Base-by-base conservation (phyloP, 2,888 invertebrate species). In the Caenorhabditis sp. region DNA sequence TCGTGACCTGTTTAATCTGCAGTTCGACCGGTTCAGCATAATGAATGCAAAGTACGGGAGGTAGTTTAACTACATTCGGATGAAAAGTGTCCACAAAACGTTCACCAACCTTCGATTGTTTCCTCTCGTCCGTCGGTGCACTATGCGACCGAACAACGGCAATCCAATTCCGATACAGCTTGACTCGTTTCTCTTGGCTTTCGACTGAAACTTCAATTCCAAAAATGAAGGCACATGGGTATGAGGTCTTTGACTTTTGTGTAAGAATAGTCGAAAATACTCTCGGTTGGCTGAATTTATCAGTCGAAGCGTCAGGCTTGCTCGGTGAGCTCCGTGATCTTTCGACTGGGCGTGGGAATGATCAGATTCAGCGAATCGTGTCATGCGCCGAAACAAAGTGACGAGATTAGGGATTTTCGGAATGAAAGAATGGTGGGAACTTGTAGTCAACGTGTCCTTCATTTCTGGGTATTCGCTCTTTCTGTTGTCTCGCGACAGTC, bases 131-230 rank as follows among this genome's bases (percentile, higher is more conserved):
- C 17, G 22, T n/a, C 48, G 66, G 70, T 24, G 70, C 70, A 61
- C 70, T 70, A 9, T 37, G 59, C 35, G 59, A 53, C 13, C 70
- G 35, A 8, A 43, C 53, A 8, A 39, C 56, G 24, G 22, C 59
- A 43, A 70, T 41, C 59, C 59, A 70, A 24, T 58, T 24, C 20
- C 70, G 70, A 70, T 70, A 70, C 70, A 70, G 70, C 37, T 70
- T 70, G 70, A 53, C 53, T 27, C 30, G 9, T 7, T 30, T 30
- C 30, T 15, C 7, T 6, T 45, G 5, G 17, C 11, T 9, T 20
- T 45, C 20, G 20, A 20, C 11, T 4, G 6, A 20, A 48, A 24
- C 11, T 24, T n/a, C 48, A 26, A 48, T 48, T 48, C 24, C 11
- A 48, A 48, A 48, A 26, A 13, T 26, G 20, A 22, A 7, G 45